phyloP scores from a whole-genome alignment of 2,113 vertebrate species.

The Ranitomeya variabilis region DNA sequence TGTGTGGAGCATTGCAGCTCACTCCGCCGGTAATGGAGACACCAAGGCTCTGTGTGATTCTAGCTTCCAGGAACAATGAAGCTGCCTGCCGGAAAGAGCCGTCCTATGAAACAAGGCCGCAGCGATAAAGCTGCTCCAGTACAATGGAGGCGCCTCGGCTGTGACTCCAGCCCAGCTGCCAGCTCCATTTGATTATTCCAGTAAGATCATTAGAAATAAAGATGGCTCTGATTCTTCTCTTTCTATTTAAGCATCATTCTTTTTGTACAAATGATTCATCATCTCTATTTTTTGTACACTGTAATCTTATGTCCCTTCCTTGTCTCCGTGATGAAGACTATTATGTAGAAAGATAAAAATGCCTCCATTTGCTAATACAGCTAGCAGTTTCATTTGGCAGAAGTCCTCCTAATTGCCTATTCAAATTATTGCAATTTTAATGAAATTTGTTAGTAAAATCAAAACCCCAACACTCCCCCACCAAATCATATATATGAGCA shows the following conservation, averaged over 20 bases:
- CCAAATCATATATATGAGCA: too few relatives aligned
- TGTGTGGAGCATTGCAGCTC: not conserved
- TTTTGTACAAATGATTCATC: not conserved
- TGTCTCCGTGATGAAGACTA: not conserved
- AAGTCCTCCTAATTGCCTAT: not conserved
- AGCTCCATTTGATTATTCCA: not conserved
- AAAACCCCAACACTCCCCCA: too few relatives aligned
- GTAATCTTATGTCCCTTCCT: not conserved
- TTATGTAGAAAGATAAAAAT: not conserved
- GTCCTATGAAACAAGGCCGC: not conserved
- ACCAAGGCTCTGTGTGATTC: not conserved
- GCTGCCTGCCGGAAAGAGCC: not conserved
- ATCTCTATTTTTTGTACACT: not conserved
- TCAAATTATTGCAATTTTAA: not conserved
- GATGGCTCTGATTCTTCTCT: not conserved
- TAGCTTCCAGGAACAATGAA: not conserved
- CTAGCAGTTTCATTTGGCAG: not conserved
- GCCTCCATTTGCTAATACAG: not conserved
- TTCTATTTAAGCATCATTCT: not conserved
- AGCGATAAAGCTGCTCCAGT: not conserved
- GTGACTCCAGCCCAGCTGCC: not conserved
- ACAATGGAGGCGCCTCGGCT: not conserved
- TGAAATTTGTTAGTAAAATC: too few relatives aligned
- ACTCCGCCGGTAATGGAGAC: not conserved
- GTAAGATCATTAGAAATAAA: conserved; percentile 1